Base-by-base conservation (phyloP, 2,888 invertebrate species). In the Cryptophagus acutangulus region DNA sequence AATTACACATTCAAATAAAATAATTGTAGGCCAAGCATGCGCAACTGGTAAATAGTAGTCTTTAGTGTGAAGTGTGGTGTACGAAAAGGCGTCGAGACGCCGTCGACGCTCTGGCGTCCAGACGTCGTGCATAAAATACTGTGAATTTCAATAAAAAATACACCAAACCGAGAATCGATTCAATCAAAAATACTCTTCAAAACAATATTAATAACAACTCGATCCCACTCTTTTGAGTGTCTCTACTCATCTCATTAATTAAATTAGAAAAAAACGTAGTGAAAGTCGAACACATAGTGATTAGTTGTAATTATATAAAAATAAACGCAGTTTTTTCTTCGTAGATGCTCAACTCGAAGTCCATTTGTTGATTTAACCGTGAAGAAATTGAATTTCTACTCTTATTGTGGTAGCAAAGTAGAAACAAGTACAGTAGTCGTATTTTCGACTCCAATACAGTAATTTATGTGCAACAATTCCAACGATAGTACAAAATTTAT, bases 101-200 rank as follows among this genome's bases (percentile, higher is more conserved):
- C n/a, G 36, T 30, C 39, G 38, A 39, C 38, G 44, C 43, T 30
- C 25, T 42, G 40, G 40, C 44, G 44, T 40, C 44, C 25, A 15
- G 40, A 31, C 43, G 36, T 35, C 40, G 15, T 15, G 5, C 16
- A 8, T n/a, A n/a, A n/a, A n/a, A n/a, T n/a, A n/a, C n/a, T n/a
- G n/a, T n/a, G n/a, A n/a, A n/a, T n/a, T n/a, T n/a, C n/a, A n/a
- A n/a, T n/a, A n/a, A n/a, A n/a, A n/a, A n/a, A n/a, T n/a, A n/a
- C n/a, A n/a, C n/a, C n/a, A n/a, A n/a, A n/a, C n/a, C n/a, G n/a
- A n/a, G n/a, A n/a, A n/a, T n/a, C n/a, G n/a, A n/a, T n/a, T n/a
- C n/a, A n/a, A n/a, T n/a, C n/a, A n/a, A n/a, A n/a, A n/a, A n/a
- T n/a, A n/a, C n/a, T n/a, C 24, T 20, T 20, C 31, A 3, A 10